Conservation (phyloP, 2,797 vertebrate genomes). For the Microctenopoma lineatum region DNA sequence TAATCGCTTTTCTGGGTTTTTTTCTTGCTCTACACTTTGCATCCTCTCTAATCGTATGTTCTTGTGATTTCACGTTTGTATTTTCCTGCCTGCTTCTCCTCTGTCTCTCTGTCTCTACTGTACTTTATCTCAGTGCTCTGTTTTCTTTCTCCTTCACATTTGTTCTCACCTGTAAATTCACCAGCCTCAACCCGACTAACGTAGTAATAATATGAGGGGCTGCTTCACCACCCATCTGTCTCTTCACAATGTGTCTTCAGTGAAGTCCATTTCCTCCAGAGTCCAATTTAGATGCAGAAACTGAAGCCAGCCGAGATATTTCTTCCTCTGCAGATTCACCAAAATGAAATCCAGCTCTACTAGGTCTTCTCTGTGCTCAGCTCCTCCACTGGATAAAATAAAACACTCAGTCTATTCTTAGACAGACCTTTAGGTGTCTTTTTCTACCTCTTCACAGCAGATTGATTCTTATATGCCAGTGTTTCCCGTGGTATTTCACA, state of each 20-base stretch:
- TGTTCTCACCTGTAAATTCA: not conserved
- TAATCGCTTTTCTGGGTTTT: not conserved
- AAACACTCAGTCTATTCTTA: not conserved
- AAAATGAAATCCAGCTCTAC: conserved; percentile 10
- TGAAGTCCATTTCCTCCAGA: conserved; percentile 18
- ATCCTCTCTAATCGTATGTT: no score
- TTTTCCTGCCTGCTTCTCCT: not conserved
- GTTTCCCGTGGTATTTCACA: not conserved
- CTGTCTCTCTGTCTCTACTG: no score
- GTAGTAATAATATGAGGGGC: conserved; percentile 2
- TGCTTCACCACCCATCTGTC: not conserved
- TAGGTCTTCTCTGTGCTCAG: not conserved
- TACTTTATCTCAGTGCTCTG: no score
- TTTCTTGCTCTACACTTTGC: not conserved
- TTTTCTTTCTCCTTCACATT: not conserved
- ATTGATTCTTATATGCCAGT: not conserved
- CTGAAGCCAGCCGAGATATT: conserved; percentile 5
- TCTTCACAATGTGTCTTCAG: not conserved
- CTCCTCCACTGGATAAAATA: conserved; percentile 3
- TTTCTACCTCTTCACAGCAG: not conserved
- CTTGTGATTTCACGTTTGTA: no score
- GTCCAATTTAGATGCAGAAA: conserved; percentile 22
- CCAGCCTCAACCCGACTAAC: not conserved
- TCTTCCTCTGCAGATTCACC: conserved; percentile 10
- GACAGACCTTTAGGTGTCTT: not conserved